Evolutionary conservation across 2,888 invertebrate genomes (phyloP).

Genomic region (Nemotelus nigrinus): DNA sequence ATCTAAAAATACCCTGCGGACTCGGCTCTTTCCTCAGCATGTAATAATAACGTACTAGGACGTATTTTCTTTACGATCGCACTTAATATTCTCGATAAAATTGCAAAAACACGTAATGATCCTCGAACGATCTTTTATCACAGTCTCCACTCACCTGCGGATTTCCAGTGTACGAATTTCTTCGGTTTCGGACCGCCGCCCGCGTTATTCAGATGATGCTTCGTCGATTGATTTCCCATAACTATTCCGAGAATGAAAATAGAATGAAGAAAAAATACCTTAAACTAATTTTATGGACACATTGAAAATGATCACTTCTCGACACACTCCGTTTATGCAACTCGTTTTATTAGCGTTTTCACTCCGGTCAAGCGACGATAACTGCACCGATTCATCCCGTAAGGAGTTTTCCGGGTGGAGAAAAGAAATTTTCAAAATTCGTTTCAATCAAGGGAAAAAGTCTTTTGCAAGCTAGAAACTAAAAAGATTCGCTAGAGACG

Average conservation of each 20-base stretch:
- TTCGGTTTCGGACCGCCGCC: conserved; percentile 69
- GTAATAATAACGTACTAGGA: conserved; percentile 51
- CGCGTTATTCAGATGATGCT: conserved; percentile 65
- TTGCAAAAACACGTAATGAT: not conserved
- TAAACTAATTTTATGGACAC: conserved; percentile 45
- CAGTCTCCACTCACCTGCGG: conserved; percentile 72
- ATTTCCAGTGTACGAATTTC: conserved; percentile 86
- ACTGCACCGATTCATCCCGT: conserved; percentile 27
- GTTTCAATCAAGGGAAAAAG: conserved; percentile 54
- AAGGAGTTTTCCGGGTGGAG: conserved; percentile 30
- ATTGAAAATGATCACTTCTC: conserved; percentile 39
- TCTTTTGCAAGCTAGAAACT: conserved; percentile 13
- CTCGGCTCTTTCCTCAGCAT: conserved; percentile 52
- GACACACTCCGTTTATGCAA: conserved; percentile 18
- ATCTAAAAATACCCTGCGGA: conserved; percentile 54
- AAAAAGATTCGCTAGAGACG: conserved; percentile 29
- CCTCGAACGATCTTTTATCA: conserved; percentile 55
- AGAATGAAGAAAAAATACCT: conserved; percentile 40
- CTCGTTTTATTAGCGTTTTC: not conserved
- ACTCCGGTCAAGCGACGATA: not conserved
- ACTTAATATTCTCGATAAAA: conserved; percentile 28
- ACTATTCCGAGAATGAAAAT: conserved; percentile 50
- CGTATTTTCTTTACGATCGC: conserved; percentile 51
- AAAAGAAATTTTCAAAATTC: conserved; percentile 3
- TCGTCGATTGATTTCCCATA: conserved; percentile 75